Conservation (phyloP, 2,888 invertebrate genomes). For the Liposcelis brunnea region DNA sequence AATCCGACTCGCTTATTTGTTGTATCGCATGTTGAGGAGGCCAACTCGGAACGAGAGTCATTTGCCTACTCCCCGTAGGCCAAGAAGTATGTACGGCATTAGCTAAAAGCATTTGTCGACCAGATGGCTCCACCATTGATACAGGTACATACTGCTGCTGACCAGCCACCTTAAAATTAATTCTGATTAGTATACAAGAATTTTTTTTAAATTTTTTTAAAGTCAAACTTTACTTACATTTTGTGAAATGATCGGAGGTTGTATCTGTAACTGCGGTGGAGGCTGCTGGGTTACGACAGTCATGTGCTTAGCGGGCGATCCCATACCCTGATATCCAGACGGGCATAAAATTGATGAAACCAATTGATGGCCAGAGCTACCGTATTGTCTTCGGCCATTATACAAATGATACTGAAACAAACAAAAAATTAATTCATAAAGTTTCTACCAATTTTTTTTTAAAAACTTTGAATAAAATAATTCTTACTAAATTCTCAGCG, state of each 20-base stretch:
- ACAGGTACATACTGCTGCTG: constrained; percentile 87
- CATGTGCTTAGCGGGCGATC: constrained; percentile 52
- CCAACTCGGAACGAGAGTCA: constrained; percentile 10
- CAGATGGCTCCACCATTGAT: constrained; percentile 77
- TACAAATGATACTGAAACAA: constrained; percentile 59
- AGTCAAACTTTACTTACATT: constrained; percentile 27
- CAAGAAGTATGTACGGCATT: constrained; percentile 7
- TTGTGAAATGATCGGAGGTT: constrained; percentile 62
- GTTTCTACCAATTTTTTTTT: constrained; percentile 11
- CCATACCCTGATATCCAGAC: constrained; percentile 66
- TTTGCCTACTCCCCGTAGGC: constrained; percentile 18
- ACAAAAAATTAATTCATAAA: not conserved
- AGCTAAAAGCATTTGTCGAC: constrained; percentile 60
- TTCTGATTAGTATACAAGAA: no score
- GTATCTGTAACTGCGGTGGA: constrained; percentile 53
- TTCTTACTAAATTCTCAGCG: constrained; percentile 18
- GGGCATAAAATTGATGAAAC: constrained; percentile 90
- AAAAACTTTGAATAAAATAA: constrained; percentile 11
- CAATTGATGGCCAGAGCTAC: constrained; percentile 65
- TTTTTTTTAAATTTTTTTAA: not conserved
- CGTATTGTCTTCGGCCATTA: constrained; percentile 46
- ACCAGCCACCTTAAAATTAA: constrained; percentile 23
- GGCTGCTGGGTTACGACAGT: constrained; percentile 44
- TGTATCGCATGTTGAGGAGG: constrained; percentile 42
- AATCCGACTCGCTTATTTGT: constrained; percentile 41